Evolutionary conservation across 2,113 vertebrate genomes (phyloP).

Genomic region (Uria aalge): DNA sequence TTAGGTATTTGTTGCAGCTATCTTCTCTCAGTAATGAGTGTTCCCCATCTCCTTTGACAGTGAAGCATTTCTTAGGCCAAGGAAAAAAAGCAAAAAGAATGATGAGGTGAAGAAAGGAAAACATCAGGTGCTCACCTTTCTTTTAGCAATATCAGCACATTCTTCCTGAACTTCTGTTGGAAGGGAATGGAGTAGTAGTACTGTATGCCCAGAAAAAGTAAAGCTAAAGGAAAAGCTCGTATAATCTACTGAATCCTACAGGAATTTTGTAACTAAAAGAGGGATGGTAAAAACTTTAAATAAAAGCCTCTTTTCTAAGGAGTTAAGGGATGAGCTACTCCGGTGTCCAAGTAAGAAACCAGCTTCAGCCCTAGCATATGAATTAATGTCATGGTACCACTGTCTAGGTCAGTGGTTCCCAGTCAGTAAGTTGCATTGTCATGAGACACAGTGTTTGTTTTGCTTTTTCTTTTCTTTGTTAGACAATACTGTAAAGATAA

Average conservation of each 20-base stretch:
- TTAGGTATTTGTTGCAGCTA: background rate
- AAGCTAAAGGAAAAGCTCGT: background rate
- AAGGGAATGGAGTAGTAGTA: background rate
- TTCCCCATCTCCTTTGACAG: background rate
- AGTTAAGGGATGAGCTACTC: background rate
- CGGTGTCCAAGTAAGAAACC: background rate
- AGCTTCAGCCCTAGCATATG: background rate
- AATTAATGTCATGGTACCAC: background rate
- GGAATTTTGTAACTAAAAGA: background rate
- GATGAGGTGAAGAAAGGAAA: background rate
- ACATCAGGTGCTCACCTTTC: background rate
- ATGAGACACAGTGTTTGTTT: background rate
- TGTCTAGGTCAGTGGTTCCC: background rate
- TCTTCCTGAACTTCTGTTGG: background rate
- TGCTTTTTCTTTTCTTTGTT: background rate
- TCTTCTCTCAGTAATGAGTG: background rate
- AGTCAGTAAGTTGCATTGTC: background rate
- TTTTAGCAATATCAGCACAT: background rate
- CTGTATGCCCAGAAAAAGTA: background rate
- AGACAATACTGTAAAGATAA: background rate
- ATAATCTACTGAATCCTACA: background rate
- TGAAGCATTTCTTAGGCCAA: background rate
- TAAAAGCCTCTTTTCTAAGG: background rate
- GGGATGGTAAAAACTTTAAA: background rate
- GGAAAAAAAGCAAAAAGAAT: background rate